phyloP scores from a whole-genome alignment of 1,140 invertebrate species.

The Uloborus diversus region DNA sequence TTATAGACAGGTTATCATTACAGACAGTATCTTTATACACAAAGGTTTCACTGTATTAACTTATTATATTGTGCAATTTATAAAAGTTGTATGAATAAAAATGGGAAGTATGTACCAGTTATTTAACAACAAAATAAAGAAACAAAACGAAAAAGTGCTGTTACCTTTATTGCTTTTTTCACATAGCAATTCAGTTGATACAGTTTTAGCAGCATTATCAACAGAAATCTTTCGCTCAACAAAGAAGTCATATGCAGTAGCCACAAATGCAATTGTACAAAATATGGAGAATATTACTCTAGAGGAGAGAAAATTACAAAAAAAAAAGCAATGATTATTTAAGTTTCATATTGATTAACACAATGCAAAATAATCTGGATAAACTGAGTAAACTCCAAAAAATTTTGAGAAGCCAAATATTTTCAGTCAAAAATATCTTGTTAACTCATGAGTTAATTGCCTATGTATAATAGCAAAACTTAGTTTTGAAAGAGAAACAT shows the following conservation, averaged over 20 bases:
- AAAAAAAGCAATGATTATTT: neutral
- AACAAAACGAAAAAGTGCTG: neutral
- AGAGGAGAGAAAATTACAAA: neutral
- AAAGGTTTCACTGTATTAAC: neutral
- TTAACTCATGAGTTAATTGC: too few relatives aligned
- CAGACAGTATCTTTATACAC: too few relatives aligned
- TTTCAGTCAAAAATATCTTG: too few relatives aligned
- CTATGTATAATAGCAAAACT: too few relatives aligned
- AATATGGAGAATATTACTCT: neutral
- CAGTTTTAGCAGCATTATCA: neutral
- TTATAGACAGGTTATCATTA: too few relatives aligned
- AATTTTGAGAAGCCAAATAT: too few relatives aligned
- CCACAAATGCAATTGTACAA: neutral
- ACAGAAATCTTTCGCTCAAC: neutral
- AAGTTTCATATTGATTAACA: neutral
- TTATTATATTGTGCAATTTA: neutral
- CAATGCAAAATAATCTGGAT: too few relatives aligned
- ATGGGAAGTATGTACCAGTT: too few relatives aligned
- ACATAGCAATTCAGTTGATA: neutral
- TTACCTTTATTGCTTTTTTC: neutral
- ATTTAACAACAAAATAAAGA: neutral
- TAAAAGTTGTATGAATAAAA: neutral
- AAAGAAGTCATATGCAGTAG: neutral
- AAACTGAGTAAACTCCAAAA: too few relatives aligned
- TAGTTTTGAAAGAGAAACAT: too few relatives aligned